Base-by-base conservation (phyloP, 2,113 vertebrate species). In the Cariama cristata region DNA sequence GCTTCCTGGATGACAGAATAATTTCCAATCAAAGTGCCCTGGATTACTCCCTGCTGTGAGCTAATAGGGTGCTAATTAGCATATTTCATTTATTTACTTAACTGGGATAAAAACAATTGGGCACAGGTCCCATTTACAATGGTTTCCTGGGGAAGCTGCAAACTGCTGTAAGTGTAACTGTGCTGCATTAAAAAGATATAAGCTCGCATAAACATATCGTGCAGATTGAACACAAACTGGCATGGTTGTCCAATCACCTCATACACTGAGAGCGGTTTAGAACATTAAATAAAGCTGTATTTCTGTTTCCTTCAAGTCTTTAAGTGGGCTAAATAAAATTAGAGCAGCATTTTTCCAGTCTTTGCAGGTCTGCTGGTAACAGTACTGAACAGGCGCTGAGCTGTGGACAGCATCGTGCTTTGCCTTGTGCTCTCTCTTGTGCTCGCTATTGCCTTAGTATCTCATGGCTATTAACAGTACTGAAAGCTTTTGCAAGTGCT, bases 21-120 rank as follows among this genome's bases (percentile, higher is more conserved):
- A 98, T 98, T 98, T 98, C 98, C 98, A 97, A 96, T 98, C 96
- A 97, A 98, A 98, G 97, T 98, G 97, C 97, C 95, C 96, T 98
- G 97, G 97, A 98, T 98, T 98, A 97, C 98, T 98, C 98, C 98
- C 98, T 98, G 95, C 97, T 98, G 98, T 96, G 98, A 98, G 89
- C 97, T 98, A 98, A 98, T 98, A 98, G 98, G 98, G 97, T 98
- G 98, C 97, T 98, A 98, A 98, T 98, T 98, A 98, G 97, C 98
- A 98, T 98, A 98, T 98, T 98, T 98, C 96, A 98, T 98, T 98
- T 98, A 98, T 98, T 98, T 98, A 98, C 98, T 98, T 98, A 98
- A 98, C 97, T 96, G 97, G 97, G 95, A 97, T 98, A 95, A 98
- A 98, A 98, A 96, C 97, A 97, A 96, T 75, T 98, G 98, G 98